phyloP scores from a whole-genome alignment of 2,113 vertebrate species.

The Phalacrocorax aristotelis region DNA sequence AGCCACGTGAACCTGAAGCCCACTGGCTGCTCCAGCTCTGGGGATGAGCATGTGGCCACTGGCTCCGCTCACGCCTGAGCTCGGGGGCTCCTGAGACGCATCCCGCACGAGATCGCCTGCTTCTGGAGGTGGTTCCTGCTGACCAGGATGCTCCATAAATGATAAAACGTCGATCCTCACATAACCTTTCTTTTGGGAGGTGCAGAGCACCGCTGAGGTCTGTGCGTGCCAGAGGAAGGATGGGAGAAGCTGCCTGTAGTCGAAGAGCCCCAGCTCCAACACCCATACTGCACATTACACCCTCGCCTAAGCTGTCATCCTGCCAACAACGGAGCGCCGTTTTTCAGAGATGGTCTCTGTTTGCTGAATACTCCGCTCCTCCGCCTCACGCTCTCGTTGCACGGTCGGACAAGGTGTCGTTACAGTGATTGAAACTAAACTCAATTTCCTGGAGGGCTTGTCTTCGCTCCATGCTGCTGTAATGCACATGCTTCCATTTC shows the following conservation, averaged over 20 bases:
- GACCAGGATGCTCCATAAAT: not conserved
- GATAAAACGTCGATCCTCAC: not conserved
- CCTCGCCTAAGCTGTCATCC: not conserved
- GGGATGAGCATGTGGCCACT: not conserved
- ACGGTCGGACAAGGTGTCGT: not conserved
- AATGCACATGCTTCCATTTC: not conserved
- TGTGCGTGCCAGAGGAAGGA: accelerated
- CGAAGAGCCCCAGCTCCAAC: not conserved
- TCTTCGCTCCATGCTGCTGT: not conserved
- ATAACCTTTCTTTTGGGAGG: accelerated
- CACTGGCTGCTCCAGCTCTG: not conserved
- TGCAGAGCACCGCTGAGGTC: not conserved
- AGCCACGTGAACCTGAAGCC: accelerated
- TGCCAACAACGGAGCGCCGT: not conserved
- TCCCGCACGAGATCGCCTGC: accelerated
- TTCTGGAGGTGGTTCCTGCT: not conserved
- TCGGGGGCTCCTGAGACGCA: not conserved
- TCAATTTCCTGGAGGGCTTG: not conserved
- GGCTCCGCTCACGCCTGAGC: not conserved
- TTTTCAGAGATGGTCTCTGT: not conserved
- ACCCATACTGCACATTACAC: accelerated
- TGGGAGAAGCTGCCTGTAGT: accelerated
- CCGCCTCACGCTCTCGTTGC: not conserved
- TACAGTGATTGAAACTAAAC: not conserved
- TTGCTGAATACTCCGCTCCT: not conserved